Base-by-base conservation (phyloP, 2,888 invertebrate species). In the Hydraecia micacea region DNA sequence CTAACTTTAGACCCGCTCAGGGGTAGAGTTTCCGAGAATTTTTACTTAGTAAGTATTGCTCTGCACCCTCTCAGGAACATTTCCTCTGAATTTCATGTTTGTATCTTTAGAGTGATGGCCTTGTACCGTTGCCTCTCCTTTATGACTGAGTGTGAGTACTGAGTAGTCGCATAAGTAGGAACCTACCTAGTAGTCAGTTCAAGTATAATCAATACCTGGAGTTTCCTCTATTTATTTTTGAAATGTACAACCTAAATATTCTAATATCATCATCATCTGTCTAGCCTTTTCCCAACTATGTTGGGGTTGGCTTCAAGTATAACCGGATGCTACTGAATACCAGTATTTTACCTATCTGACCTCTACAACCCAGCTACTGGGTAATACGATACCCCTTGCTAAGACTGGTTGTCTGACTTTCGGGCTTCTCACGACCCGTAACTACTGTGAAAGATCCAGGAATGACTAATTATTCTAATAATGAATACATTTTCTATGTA, bases 11-110 rank as follows among this genome's bases (percentile, higher is more conserved):
- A n/a, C 39, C 39, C 65, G 11, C 28, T 55, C 25, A 63, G 25
- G 55, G 73, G 28, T 73, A 58, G 55, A 58, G 55, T 49, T 73
- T 73, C 28, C 18, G n/a, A 66, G 49, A 39, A 80, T 80, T 58
- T 8, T 71, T 63, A 42, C 63, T 63, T 25, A 25, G 4, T 28
- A 5, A 39, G 9, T 28, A n/a, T 28, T 21, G 42, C 25, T 73
- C 21, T 49, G 70, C 7, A 11, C n/a, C 32, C 75, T 55, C 52
- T 42, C 32, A 28, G 25, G 25, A 36, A n/a, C 0, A 80, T n/a
- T 63, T 72, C 8, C 28, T 28, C 1, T 2, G 32, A 28, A 55
- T 70, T 18, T n/a, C 25, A 55, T 71, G 52, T 55, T 55, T 55
- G 8, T 62, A 25, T 55, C 8, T 70, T 46, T 70, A 63, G n/a